A percentile compares a stretch with the other conserved stretches of the same genome.
Evolutionary conservation across 2,113 vertebrate species (phyloP).

Genomic region (human): DNA sequence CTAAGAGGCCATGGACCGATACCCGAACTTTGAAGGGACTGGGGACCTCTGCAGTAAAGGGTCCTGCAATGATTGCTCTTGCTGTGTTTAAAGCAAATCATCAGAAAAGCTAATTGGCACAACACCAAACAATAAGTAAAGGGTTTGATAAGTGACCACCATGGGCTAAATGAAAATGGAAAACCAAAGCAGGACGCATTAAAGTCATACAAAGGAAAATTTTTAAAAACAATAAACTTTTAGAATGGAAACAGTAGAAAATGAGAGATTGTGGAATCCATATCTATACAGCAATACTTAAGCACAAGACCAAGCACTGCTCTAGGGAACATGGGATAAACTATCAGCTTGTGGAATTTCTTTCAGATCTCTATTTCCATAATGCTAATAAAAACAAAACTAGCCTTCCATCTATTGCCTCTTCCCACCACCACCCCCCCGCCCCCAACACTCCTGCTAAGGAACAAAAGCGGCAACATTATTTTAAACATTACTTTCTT

Average conservation of each 20-base stretch:
- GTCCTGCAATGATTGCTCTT: not conserved
- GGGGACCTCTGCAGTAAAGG: not conserved
- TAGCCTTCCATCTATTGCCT: not conserved
- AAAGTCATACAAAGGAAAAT: not conserved
- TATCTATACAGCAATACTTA: not conserved
- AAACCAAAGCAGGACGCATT: not conserved
- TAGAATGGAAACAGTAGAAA: not conserved
- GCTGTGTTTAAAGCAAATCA: not conserved
- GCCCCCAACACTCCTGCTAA: not conserved
- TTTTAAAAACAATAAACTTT: not conserved
- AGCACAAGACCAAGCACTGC: not conserved
- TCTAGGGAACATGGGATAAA: not conserved
- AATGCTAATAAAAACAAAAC: constrained; percentile 18
- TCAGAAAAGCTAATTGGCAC: not conserved
- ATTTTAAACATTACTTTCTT: not conserved
- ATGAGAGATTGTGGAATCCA: not conserved
- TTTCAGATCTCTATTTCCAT: not conserved
- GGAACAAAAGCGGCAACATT: not conserved
- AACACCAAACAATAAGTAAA: not conserved
- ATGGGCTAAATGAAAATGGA: not conserved
- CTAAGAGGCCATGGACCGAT: no score
- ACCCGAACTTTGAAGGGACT: no score
- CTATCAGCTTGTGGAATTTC: not conserved
- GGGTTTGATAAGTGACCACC: not conserved
- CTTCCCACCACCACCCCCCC: not conserved